These are phyloP conservation scores for Talpa occidentalis DNA, from an alignment of 2,113 vertebrate species.

Conservation along the genomic window DNA sequence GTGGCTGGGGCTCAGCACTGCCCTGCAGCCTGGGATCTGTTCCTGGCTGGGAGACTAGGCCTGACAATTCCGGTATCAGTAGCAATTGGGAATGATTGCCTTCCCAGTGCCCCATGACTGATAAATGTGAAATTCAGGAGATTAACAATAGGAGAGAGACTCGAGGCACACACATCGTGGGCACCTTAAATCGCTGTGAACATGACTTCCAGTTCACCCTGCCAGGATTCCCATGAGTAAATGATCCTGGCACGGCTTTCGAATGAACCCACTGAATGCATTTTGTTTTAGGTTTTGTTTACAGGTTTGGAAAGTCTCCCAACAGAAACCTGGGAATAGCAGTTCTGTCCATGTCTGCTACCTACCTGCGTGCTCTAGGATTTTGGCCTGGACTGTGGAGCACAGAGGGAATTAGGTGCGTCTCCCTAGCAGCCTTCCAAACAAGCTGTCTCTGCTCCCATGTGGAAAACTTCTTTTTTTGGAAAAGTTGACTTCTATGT, in stretches of 20 bases:
- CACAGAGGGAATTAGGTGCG: background rate
- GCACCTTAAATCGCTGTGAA: background rate
- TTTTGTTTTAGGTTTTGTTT: background rate
- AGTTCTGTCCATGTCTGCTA: fast-evolving
- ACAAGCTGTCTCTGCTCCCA: background rate
- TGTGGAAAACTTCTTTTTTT: too few relatives aligned
- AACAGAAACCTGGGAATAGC: background rate
- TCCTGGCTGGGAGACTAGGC: too few relatives aligned
- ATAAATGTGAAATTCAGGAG: background rate
- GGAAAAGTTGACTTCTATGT: too few relatives aligned
- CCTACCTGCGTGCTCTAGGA: too few relatives aligned
- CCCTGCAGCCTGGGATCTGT: too few relatives aligned
- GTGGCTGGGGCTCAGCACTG: too few relatives aligned
- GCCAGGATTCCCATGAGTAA: background rate
- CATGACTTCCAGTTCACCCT: fast-evolving
- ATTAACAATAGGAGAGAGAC: background rate
- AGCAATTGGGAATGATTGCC: background rate
- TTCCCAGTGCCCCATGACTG: background rate
- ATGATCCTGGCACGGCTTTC: background rate
- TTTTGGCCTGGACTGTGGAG: background rate
- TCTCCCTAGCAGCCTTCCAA: fast-evolving
- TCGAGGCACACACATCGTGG: background rate
- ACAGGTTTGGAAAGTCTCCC: background rate
- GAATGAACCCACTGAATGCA: background rate
- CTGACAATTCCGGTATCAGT: too few relatives aligned